Evolutionary conservation across 1,140 invertebrate species (phyloP).

Genomic region (Drosophila orosa): DNA sequence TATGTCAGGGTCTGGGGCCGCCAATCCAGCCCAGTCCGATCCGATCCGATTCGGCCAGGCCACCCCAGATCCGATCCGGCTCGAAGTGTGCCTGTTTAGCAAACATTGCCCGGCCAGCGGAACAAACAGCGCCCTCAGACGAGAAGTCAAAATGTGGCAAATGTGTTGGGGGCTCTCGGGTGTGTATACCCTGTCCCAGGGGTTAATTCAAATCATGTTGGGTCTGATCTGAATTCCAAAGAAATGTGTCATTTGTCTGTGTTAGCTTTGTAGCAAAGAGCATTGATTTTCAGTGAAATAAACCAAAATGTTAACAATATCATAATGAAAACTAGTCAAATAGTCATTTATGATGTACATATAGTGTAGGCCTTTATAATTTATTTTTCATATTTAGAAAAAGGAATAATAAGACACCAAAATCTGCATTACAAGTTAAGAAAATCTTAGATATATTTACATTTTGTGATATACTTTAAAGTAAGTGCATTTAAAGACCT

Average conservation of each 20-base stretch:
- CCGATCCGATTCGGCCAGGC: slow-evolving; percentile 17
- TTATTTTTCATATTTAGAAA: too few relatives aligned
- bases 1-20: slow-evolving; percentile 75
- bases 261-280: too few relatives aligned
- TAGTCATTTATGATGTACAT: too few relatives aligned
- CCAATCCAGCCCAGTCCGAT: slow-evolving; percentile 11
- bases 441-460: neutral
- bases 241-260: neutral
- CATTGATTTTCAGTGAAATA: too few relatives aligned
- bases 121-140: slow-evolving; percentile 58
- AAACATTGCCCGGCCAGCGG: slow-evolving; percentile 58
- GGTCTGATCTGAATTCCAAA: neutral
- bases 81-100: slow-evolving; percentile 79
- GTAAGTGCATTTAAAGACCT: slow-evolving; percentile 1
- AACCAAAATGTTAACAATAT: too few relatives aligned
- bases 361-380: too few relatives aligned
- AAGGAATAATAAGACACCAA: too few relatives aligned
- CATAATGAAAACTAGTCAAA: too few relatives aligned
- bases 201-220: neutral
- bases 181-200: slow-evolving; percentile 2
- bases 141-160: slow-evolving; percentile 74
- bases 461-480: neutral
- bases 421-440: too few relatives aligned
- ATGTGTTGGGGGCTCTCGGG: slow-evolving; percentile 56
- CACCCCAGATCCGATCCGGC: slow-evolving; percentile 48